A percentile compares a stretch with the other conserved stretches of the same genome.
These are phyloP conservation scores for Atlantisia rogersi DNA, from an alignment of 2,113 vertebrate genomes.

Conservation along the genomic window DNA sequence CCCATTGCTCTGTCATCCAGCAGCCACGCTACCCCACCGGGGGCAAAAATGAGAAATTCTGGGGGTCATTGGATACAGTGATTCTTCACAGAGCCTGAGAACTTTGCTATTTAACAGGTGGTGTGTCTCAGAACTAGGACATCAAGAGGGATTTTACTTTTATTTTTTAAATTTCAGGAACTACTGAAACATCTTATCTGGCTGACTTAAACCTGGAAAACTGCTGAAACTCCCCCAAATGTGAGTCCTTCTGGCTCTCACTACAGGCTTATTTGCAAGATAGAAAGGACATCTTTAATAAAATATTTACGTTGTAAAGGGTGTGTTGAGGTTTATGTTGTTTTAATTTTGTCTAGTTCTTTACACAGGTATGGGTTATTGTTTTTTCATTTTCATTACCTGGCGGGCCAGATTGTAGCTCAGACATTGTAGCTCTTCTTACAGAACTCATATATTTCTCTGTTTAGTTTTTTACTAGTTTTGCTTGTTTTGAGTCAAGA, in stretches of 20 bases:
- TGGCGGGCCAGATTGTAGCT: not conserved
- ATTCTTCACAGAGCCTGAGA: not conserved
- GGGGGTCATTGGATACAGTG: not conserved
- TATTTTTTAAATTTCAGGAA: not conserved
- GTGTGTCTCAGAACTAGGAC: not conserved
- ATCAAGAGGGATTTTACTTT: not conserved
- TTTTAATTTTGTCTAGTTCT: not conserved
- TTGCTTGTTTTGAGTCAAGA: not conserved
- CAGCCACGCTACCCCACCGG: not conserved
- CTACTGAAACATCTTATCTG: not conserved
- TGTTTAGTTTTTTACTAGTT: fast-evolving
- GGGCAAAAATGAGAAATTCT: not conserved
- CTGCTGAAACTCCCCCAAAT: not conserved
- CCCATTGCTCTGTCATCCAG: not conserved
- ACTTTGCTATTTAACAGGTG: not conserved
- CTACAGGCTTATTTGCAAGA: not conserved
- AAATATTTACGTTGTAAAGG: not conserved
- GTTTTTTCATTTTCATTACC: too few relatives aligned
- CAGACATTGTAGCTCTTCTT: not conserved
- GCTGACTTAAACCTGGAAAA: not conserved
- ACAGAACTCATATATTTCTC: not conserved
- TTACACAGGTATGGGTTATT: not conserved
- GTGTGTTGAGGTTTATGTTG: not conserved
- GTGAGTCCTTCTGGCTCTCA: not conserved
- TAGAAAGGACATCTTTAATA: not conserved